Evolutionary conservation across 1,140 invertebrate genomes (phyloP).

Genomic region (Lordiphosa mommai): DNA sequence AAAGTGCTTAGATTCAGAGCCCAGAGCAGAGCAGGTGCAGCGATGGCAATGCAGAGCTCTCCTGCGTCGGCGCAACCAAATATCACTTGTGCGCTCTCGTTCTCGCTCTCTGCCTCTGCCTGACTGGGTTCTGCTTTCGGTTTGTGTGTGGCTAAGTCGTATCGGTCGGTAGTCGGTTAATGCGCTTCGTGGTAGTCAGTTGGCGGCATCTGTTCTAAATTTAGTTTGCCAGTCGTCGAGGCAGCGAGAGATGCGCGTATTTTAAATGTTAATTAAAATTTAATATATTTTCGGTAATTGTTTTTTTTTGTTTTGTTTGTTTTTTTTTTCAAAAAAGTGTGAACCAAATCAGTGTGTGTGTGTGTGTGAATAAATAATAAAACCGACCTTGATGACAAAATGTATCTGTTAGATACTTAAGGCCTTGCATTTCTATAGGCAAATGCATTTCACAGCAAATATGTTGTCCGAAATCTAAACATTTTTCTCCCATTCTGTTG

Average conservation of each 20-base stretch:
- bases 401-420: not conserved
- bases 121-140: conserved; percentile 7
- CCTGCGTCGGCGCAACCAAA: conserved; percentile 33
- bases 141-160: conserved; percentile 62
- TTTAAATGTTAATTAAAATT: conserved; percentile 35
- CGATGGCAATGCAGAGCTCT: conserved; percentile 20
- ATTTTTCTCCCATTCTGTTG: conserved; percentile 19
- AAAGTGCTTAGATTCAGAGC: not conserved
- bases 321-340: conserved; percentile 13
- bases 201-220: conserved; percentile 49
- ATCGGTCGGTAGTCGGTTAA: conserved; percentile 50
- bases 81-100: conserved; percentile 25
- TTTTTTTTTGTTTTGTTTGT: conserved; percentile 29
- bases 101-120: not conserved
- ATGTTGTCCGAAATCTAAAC: conserved; percentile 16
- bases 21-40: conserved; percentile 9
- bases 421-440: conserved; percentile 1
- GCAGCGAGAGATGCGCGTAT: conserved; percentile 34
- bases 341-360: conserved; percentile 24
- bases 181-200: conserved; percentile 25
- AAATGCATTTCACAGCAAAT: conserved; percentile 1
- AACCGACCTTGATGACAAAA: conserved; percentile 24
- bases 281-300: conserved; percentile 53
- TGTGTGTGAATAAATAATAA: conserved; percentile 30
- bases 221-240: conserved; percentile 49